Evolutionary conservation across 2,797 vertebrate species (phyloP).

Genomic region (Gallinago stenura): DNA sequence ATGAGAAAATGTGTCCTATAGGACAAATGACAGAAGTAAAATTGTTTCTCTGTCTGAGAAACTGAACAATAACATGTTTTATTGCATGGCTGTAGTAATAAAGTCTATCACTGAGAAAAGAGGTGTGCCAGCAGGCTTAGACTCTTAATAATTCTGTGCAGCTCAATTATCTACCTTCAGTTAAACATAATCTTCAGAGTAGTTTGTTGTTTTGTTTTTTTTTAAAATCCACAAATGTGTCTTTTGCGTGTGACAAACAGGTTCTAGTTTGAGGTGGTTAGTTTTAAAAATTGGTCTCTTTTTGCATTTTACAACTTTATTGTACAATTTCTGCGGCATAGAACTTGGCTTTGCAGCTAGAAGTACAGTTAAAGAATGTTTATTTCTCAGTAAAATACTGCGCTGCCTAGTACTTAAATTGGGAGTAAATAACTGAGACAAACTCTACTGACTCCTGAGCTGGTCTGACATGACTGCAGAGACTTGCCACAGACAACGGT

Average conservation of each 20-base stretch:
- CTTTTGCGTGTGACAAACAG: neutral
- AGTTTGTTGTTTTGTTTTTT: neutral
- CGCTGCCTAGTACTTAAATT: neutral
- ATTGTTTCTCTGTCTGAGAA: neutral
- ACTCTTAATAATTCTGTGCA: neutral
- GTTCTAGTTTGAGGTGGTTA: neutral
- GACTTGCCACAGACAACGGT: neutral
- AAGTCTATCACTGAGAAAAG: neutral
- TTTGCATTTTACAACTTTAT: neutral
- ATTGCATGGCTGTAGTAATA: neutral
- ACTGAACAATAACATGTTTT: neutral
- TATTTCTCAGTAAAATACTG: neutral
- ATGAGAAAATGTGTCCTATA: neutral
- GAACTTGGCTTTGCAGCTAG: neutral
- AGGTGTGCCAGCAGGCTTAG: neutral
- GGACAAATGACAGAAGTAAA: neutral
- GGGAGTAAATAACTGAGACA: neutral
- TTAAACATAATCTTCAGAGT: neutral
- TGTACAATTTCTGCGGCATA: neutral
- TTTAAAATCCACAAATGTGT: neutral
- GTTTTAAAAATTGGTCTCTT: neutral
- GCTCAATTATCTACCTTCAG: neutral
- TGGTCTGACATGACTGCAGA: neutral
- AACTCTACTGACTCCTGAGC: neutral
- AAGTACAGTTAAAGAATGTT: neutral